Base-by-base conservation (phyloP, 2,113 vertebrate species). In the Formicarius rufipectus region DNA sequence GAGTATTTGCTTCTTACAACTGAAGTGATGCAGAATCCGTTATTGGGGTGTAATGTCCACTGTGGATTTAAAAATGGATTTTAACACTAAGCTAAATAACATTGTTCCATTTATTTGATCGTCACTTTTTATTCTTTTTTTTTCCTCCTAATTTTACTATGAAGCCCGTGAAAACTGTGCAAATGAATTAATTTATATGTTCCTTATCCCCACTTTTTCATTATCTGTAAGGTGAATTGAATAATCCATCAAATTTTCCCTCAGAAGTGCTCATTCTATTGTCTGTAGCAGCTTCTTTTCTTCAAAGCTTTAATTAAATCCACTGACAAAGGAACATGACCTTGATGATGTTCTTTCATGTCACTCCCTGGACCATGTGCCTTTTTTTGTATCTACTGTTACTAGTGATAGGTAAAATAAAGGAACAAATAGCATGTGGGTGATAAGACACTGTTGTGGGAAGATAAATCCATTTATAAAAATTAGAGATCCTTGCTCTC, bases 21-120 rank as follows among this genome's bases (percentile, higher is more conserved):
- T 66, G 24, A 87, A 83, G 21, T 53, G 44, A 17, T 68, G 11
- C 27, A 72, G 15, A 85, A 35, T 37, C n/a, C 55, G 76, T 52
- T 58, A 21, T 49, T 62, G 20, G 12, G 3, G 3, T 47, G 6
- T 27, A 64, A 39, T 0, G 0, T 50, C 75, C 21, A 47, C 16
- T 75, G 18, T 62, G 23, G 40, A 40, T 69, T 80, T 72, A 30
- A 76, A 84, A 60, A 10, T 6, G 12, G 40, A 56, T 79, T 85
- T 64, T 64, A 73, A 58, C 23, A 4, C n/a, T 67, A 39, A 79
- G 19, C 28, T 67, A 42, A 78, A 16, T 71, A 84, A 67, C 82
- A 60, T 22, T 44, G 2, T 83, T 76, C 24, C 12, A 21, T 37
- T 62, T 35, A 12, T 77, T 71, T 71, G 3, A 50, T 84, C 21